phyloP scores from a whole-genome alignment of 2,797 vertebrate genomes.

The Philypnodon macrostomus region DNA sequence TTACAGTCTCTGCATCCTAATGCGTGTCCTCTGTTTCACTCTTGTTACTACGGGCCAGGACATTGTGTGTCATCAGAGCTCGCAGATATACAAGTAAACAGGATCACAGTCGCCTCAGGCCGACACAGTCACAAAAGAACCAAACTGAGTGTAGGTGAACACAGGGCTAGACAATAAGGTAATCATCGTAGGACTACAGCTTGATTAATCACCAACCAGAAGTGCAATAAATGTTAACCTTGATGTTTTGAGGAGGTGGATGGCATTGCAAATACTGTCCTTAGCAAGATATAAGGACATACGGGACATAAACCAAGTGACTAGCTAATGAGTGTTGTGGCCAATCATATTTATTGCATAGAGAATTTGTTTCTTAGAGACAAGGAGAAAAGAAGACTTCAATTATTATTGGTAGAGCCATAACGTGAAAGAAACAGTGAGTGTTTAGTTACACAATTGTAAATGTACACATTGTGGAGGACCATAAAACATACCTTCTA shows the following conservation, averaged over 20 bases:
- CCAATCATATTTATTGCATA: conserved; percentile 13
- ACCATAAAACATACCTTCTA: too few relatives aligned
- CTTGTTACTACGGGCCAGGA: conserved; percentile 37
- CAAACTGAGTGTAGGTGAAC: conserved; percentile 7
- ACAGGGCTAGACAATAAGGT: conserved; percentile 16
- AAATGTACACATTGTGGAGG: background rate
- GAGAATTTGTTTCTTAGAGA: conserved; percentile 7
- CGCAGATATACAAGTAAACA: conserved; percentile 44
- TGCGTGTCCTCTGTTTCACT: conserved; percentile 34
- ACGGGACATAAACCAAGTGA: conserved; percentile 7
- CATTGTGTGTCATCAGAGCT: conserved; percentile 38
- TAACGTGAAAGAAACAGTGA: too few relatives aligned
- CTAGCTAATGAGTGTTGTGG: background rate
- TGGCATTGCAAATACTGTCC: conserved; percentile 31
- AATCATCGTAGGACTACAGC: conserved; percentile 9
- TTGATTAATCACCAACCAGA: conserved; percentile 15
- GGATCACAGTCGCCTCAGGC: conserved; percentile 15
- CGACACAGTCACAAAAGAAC: conserved; percentile 8
- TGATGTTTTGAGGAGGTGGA: background rate
- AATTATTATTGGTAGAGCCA: background rate
- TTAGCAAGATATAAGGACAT: conserved; percentile 38
- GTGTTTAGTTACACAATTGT: too few relatives aligned
- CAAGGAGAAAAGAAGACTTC: conserved; percentile 13
- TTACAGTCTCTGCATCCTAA: conserved; percentile 51
- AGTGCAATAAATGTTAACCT: background rate